These are phyloP conservation scores for Halocynthia roretzi DNA, from an alignment of 23 tunicate species.

Conservation along the genomic window DNA sequence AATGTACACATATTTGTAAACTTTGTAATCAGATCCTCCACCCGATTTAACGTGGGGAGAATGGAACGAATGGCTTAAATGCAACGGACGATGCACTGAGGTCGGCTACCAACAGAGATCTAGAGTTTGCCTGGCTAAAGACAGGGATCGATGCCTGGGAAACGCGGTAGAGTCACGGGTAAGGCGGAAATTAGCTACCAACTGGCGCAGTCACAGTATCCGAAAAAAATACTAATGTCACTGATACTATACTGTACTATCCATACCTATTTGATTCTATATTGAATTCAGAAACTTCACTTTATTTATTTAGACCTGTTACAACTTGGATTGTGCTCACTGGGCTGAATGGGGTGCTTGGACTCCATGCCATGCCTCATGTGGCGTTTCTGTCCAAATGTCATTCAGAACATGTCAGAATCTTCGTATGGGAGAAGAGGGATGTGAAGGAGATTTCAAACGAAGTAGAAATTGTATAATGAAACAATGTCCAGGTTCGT, in stretches of 20 bases:
- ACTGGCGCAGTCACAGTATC: no score
- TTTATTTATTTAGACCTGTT: slow-evolving; percentile 3
- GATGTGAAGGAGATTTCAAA: slow-evolving; percentile 15
- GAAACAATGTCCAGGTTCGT: slow-evolving; percentile 4
- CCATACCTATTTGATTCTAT: not conserved
- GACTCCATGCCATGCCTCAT: slow-evolving; percentile 15
- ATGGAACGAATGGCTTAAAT: slow-evolving; percentile 10
- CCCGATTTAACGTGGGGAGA: not conserved
- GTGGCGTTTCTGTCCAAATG: slow-evolving; percentile 13
- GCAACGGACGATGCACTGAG: slow-evolving; percentile 7
- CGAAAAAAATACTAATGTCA: not conserved
- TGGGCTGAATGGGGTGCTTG: slow-evolving; percentile 18
- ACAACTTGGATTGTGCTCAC: slow-evolving; percentile 17
- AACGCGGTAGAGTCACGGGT: slow-evolving; percentile 2
- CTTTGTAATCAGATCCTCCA: slow-evolving; percentile 7
- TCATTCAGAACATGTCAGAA: slow-evolving; percentile 12
- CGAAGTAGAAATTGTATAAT: slow-evolving; percentile 11
- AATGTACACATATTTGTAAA: no score
- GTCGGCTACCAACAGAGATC: slow-evolving; percentile 5
- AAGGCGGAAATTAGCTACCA: not conserved
- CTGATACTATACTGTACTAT: not conserved
- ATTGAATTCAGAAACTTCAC: not conserved
- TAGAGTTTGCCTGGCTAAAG: slow-evolving; percentile 17
- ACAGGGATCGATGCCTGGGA: not conserved
- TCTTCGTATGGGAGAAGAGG: slow-evolving; percentile 6